Base-by-base conservation (phyloP, 1,140 invertebrate genomes). In the Euschistus heros region DNA sequence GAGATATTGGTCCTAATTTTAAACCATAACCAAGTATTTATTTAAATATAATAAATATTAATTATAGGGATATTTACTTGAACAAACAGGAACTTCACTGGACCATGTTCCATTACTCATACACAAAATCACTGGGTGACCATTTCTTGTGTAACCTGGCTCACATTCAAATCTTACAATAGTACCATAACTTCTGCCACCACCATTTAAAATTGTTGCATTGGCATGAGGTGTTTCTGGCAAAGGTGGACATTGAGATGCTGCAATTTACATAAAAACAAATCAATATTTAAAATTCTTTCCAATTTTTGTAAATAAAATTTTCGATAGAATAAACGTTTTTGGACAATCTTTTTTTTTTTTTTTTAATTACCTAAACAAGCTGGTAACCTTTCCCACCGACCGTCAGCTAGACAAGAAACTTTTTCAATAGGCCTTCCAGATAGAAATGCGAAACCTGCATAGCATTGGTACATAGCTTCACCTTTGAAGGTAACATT, bases 41-140 rank as follows among this genome's bases (percentile, higher is more conserved):
- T n/a, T n/a, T n/a, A n/a, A n/a, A n/a, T n/a, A n/a, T n/a, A n/a
- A n/a, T n/a, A n/a, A 37, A 37, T 37, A 37, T 6, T 6, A 37
- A 37, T 37, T 37, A 10, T 10, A 13, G 33, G 33, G 14, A 61
- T 50, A 77, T 81, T 81, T 80, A 82, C 92, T 84, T 64, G 89
- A 83, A 75, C 95, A 98, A 6, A 82, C 84, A 17, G 95, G 94
- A 17, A 94, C 89, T 66, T 87, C 82, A 59, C 89, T 89, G 47
- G 92, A 95, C 96, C 96, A 98, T 8, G 92, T 93, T 26, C 95
- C 95, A 74, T 97, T 94, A 71, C 91, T 91, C 87, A 92, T 94
- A 75, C 96, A 98, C 18, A 95, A 81, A 46, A 98, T 84, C 3
- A 93, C 91, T 30, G 92, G 91, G 73, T 89, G 85, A 33, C 94